Evolutionary conservation across 35 echinoderm and acorn worm genomes (phyloP).

Genomic region (Ptychodera flava): DNA sequence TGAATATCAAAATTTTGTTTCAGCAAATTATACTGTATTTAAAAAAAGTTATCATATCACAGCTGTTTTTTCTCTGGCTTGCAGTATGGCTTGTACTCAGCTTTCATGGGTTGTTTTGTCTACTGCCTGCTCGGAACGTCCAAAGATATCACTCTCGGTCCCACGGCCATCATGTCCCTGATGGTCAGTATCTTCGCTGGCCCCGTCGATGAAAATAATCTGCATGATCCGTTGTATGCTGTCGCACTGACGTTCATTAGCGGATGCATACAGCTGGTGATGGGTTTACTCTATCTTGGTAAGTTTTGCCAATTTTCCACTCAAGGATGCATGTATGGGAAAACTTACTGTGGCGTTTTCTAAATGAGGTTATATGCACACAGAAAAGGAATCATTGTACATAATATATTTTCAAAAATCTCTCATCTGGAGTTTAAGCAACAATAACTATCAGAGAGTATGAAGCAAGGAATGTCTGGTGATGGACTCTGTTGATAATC

Average conservation of each 20-base stretch:
- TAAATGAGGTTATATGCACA: not conserved
- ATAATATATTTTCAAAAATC: not conserved
- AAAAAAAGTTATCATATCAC: too few species aligned
- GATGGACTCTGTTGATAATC: too few species aligned
- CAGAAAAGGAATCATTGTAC: not conserved
- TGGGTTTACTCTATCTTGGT: slow-evolving; percentile 74
- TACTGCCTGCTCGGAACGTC: slow-evolving; percentile 80
- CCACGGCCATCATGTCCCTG: slow-evolving; percentile 93
- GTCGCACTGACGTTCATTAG: slow-evolving; percentile 42
- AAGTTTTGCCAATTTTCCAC: not conserved
- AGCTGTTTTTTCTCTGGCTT: too few species aligned
- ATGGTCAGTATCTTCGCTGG: slow-evolving; percentile 63
- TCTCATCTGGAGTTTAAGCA: not conserved
- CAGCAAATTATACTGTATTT: too few species aligned
- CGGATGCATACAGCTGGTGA: slow-evolving; percentile 43
- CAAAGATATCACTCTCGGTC: slow-evolving; percentile 84
- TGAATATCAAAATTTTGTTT: too few species aligned
- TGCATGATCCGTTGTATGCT: slow-evolving; percentile 63
- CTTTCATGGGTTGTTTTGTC: slow-evolving; percentile 92
- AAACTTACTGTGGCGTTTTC: not conserved
- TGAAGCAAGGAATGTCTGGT: not conserved
- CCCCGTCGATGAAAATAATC: not conserved
- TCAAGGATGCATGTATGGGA: too few species aligned
- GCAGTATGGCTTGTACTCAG: slow-evolving; percentile 92
- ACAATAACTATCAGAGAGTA: not conserved